Base-by-base conservation (phyloP, 2,888 invertebrate genomes). In the Tenthredo amoena region DNA sequence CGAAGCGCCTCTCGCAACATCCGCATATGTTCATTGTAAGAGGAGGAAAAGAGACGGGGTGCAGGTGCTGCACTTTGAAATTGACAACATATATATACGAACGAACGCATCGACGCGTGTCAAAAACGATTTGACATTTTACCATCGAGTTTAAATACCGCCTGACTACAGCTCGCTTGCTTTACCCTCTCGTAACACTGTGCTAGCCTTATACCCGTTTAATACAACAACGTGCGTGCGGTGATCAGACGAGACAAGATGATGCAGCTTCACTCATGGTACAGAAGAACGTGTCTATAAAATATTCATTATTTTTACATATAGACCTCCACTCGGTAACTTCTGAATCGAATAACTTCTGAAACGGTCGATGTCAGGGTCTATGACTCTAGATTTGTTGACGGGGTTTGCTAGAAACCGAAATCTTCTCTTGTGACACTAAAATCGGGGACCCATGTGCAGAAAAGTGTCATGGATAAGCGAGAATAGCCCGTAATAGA, bases 71-170 rank as follows among this genome's bases (percentile, higher is more conserved):
- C 72, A 74, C 43, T 37, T 18, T 26, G 72, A 43, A 74, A 74
- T 74, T 37, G 72, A 74, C 72, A 74, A 43, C 4, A 40, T 43
- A 74, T 74, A 40, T 43, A 74, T 74, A 43, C 40, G 72, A 43
- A 43, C n/a, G 55, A 55, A 55, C 55, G 43, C 72, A 74, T 9
- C 72, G 72, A 43, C 43, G 43, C 43, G 72, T 74, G 40, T 74
- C 72, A 74, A 74, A 74, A 21, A 37, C 43, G 40, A 74, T 74
- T 74, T 74, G 72, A 74, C 72, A 74, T 74, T 74, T 43, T n/a
- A 74, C 26, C 72, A 43, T 74, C 72, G 72, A 74, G n/a, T 74
- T 74, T 43, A 74, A 74, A 74, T 74, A 43, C 43, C 72, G 72
- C 40, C 40, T 43, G 72, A 74, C 72, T 74, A 26, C 7, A n/a